Percentiles rank a stretch among this genome's conserved stretches.
Evolutionary conservation across 2,797 vertebrate species (phyloP).

Genomic region (Gobionotothen gibberifrons): DNA sequence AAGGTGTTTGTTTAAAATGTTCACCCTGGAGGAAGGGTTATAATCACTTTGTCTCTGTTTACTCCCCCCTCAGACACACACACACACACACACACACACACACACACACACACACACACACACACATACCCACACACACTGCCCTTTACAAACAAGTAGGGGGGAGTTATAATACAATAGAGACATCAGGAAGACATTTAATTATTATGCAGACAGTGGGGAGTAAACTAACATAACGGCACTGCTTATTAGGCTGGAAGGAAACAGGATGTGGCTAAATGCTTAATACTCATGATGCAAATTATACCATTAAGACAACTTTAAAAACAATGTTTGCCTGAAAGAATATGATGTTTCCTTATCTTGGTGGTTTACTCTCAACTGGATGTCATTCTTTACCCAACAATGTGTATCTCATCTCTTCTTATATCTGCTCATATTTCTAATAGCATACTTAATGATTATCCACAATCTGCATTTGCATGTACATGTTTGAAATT

Average conservation of each 20-base stretch:
- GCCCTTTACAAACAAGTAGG: constrained; percentile 14
- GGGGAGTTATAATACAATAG: constrained; percentile 43
- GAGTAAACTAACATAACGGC: constrained; percentile 11
- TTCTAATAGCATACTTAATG: background rate
- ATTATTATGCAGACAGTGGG: constrained; percentile 28
- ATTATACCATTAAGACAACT: background rate
- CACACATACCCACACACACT: constrained; percentile 10
- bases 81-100: constrained; percentile 14
- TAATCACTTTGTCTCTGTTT: constrained; percentile 59
- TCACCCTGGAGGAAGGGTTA: constrained; percentile 65
- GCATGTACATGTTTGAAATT: too few relatives aligned
- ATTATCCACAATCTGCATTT: background rate
- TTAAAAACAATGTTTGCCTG: background rate
- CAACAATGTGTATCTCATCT: background rate
- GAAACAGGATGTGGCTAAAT: background rate
- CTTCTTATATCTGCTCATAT: background rate
- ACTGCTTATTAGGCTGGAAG: background rate
- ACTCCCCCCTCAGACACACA: constrained; percentile 5
- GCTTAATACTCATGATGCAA: background rate
- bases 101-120: constrained; percentile 14
- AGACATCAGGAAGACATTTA: constrained; percentile 49
- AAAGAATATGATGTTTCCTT: background rate
- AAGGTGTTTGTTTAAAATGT: constrained; percentile 83
- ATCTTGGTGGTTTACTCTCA: background rate
- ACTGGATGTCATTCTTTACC: constrained; percentile 3